A percentile compares a stretch with the other conserved stretches of the same genome.
Evolutionary conservation across 2,113 vertebrate genomes (phyloP).

Genomic region (Trematomus loennbergii): DNA sequence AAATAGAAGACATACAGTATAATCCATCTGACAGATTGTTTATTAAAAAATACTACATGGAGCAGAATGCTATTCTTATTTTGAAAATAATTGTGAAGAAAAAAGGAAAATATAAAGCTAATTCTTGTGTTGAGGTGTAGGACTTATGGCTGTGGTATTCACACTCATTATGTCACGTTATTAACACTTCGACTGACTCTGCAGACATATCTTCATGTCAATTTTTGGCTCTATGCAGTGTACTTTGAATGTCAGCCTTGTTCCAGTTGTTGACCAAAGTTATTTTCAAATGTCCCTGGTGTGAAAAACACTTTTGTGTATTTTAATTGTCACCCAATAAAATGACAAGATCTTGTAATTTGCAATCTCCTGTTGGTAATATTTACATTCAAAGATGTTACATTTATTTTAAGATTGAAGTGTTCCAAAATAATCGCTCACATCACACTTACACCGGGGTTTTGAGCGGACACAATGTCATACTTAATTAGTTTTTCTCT

Average conservation of each 20-base stretch:
- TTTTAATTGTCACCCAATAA: neutral
- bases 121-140: slow-evolving; percentile 27
- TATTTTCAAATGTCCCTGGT: slow-evolving; percentile 20
- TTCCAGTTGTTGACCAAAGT: neutral
- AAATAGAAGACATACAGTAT: too few relatives aligned
- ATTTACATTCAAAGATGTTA: neutral
- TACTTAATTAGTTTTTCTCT: neutral
- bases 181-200: slow-evolving; percentile 57
- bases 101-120: too few relatives aligned
- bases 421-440: too few relatives aligned
- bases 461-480: neutral
- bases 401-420: neutral
- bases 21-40: neutral
- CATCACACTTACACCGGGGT: too few relatives aligned
- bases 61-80: neutral
- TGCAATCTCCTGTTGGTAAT: neutral
- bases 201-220: slow-evolving; percentile 43
- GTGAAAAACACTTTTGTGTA: neutral
- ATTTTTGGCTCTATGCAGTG: slow-evolving; percentile 48
- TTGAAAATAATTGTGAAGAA: neutral
- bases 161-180: slow-evolving; percentile 60
- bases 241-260: slow-evolving; percentile 36
- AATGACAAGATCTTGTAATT: neutral
- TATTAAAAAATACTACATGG: neutral
- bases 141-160: slow-evolving; percentile 57